Evolutionary conservation across 2,797 vertebrate genomes (phyloP), one percentile per base, ranked within the genome.

Genomic region (Anabas testudineus): DNA sequence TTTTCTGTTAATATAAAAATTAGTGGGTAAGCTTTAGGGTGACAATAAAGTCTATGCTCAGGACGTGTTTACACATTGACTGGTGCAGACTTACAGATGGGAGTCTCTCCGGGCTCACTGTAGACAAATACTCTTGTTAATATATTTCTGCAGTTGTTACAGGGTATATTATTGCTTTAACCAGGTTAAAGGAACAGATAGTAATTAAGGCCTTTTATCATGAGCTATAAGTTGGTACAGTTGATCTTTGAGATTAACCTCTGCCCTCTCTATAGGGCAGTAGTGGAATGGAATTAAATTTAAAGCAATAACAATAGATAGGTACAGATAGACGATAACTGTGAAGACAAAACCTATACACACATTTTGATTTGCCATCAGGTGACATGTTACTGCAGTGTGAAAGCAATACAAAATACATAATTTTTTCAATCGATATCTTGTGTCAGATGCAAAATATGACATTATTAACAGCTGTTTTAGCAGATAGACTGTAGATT

Each of bases 201-300:
- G n/a, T 59, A 41, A 77, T 68, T 32, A 18, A 4, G 34, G 14
- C 56, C 66, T 71, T 30, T 61, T 22, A 67, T 72, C 14, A 41
- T n/a, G 7, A 42, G 67, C 28, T 43, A 28, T 49, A 52, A 47
- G 49, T 21, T 21, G 42, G 48, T 34, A 21, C 58, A 48, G 62
- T 37, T 64, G 77, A 84, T 78, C 77, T 34, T 53, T 66, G 83
- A 77, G 48, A 49, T 75, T 77, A 71, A 63, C 77, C 64, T 66
- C 68, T 39, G 30, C 42, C 32, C 15, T 53, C 37, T 68, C 51
- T 57, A 47, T 15, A 15, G 71, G 48, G 56, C 34, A 19, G 58
- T 26, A 24, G 36, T 73, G 76, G 58, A 73, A 74, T 3, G 43
- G 61, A 37, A 86, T 88, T 69, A 56, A 74, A 85, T 82, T n/a